phyloP scores from a whole-genome alignment of 1,140 invertebrate species.

The Plodia interpunctella region DNA sequence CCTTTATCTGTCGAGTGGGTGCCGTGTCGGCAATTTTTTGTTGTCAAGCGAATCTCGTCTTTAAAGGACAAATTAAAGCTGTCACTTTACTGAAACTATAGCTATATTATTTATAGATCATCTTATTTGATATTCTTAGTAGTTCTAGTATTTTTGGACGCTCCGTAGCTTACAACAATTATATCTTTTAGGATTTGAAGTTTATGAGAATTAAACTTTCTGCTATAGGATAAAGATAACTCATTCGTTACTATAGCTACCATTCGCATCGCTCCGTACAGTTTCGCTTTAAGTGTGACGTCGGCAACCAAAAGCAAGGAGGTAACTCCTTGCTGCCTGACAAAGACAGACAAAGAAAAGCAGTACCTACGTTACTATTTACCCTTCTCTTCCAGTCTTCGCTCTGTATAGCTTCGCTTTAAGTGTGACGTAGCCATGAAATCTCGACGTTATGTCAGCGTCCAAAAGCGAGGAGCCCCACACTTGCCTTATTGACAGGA shows the following conservation, averaged over 20 bases:
- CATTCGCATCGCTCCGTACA: too few relatives aligned
- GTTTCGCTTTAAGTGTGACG: background rate
- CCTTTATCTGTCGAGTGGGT: background rate
- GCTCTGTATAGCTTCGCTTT: background rate
- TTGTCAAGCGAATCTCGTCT: background rate
- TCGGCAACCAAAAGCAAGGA: too few relatives aligned
- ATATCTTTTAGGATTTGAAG: too few relatives aligned
- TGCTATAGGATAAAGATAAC: background rate
- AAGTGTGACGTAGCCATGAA: conserved; percentile 26
- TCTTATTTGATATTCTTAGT: background rate
- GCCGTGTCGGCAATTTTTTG: background rate
- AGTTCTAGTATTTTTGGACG: background rate
- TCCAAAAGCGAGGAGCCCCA: conserved; percentile 33
- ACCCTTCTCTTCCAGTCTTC: too few relatives aligned
- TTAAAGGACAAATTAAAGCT: background rate
- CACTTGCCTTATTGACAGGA: conserved; percentile 67
- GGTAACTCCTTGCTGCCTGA: too few relatives aligned
- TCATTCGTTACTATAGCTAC: background rate
- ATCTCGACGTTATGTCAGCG: conserved; percentile 45
- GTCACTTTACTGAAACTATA: conserved; percentile 15
- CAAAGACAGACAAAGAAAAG: too few relatives aligned
- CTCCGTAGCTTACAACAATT: too few relatives aligned
- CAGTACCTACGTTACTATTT: too few relatives aligned
- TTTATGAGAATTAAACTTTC: too few relatives aligned
- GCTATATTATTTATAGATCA: background rate